A percentile compares a stretch with the other conserved stretches of the same genome.
Conservation (phyloP, 2,797 vertebrate species). For the Antennarius maculatus region DNA sequence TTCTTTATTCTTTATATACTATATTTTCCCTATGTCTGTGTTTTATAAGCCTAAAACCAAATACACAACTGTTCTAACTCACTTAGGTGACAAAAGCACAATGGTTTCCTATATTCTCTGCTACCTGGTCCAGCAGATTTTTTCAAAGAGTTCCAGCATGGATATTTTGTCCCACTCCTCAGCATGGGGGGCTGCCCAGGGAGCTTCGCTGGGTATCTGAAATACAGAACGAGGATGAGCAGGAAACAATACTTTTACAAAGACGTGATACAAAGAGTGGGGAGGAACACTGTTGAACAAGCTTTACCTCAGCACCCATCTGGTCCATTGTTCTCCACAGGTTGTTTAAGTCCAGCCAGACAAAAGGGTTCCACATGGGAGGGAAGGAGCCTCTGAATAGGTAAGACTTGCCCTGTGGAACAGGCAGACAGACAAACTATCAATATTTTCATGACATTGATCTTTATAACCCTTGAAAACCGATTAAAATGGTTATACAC, state of each 20-base stretch:
- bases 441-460: not conserved
- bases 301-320: slow-evolving; percentile 92
- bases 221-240: not conserved
- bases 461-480: too few species aligned
- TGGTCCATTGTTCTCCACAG: slow-evolving; percentile 93
- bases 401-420: slow-evolving; percentile 89
- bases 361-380: slow-evolving; percentile 90
- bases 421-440: slow-evolving; percentile 20
- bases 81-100: too few species aligned
- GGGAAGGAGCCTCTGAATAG: slow-evolving; percentile 90
- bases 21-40: too few species aligned
- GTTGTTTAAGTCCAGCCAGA: slow-evolving; percentile 92
- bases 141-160: slow-evolving; percentile 91
- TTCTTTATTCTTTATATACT: too few species aligned
- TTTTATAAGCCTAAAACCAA: too few species aligned
- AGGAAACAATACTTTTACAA: not conserved
- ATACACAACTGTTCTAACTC: too few species aligned
- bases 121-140: slow-evolving; percentile 95
- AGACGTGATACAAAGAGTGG: not conserved
- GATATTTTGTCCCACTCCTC: slow-evolving; percentile 97
- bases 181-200: slow-evolving; percentile 93
- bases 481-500: too few species aligned
- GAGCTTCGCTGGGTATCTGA: slow-evolving; percentile 94
- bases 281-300: accelerated
- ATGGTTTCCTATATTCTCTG: not conserved